Conservation (phyloP, 1,140 invertebrate genomes). For the Sesamia nonagrioides region DNA sequence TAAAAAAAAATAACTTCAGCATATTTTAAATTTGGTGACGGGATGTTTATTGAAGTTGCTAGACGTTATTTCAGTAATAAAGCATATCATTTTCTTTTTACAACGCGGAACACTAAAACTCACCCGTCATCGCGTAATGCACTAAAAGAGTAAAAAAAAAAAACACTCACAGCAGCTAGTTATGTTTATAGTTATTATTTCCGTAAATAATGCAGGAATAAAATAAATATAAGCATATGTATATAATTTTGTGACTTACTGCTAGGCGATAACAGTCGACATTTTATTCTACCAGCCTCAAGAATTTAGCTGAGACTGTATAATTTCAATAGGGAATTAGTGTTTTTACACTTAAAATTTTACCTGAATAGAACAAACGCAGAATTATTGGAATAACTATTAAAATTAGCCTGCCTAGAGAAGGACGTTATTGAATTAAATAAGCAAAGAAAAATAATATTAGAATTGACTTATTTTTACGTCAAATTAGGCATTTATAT, state of each 20-base stretch:
- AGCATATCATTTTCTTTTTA: neutral
- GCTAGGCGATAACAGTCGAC: conserved; percentile 27
- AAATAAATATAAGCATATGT: conserved; percentile 11
- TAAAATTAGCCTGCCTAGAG: neutral
- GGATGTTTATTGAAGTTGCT: no score
- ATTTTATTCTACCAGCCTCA: conserved; percentile 17
- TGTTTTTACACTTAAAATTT: neutral
- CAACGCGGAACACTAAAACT: conserved; percentile 25
- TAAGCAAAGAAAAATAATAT: neutral
- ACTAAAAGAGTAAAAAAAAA: conserved; percentile 2
- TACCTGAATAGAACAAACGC: conserved; percentile 7
- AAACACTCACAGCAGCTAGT: conserved; percentile 32
- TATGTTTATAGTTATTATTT: conserved; percentile 43
- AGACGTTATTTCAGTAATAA: neutral
- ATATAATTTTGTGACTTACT: neutral
- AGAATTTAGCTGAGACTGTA: neutral
- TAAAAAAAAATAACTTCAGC: no score
- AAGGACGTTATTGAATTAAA: neutral
- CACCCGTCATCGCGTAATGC: neutral
- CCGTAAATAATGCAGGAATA: conserved; percentile 44
- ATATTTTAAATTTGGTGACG: no score
- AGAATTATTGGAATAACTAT: neutral
- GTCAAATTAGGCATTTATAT: no score
- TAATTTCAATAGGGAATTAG: conserved; percentile 9
- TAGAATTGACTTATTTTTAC: neutral